Evolutionary conservation across 2,797 vertebrate species (phyloP).

Genomic region (Tokudaia muenninki): DNA sequence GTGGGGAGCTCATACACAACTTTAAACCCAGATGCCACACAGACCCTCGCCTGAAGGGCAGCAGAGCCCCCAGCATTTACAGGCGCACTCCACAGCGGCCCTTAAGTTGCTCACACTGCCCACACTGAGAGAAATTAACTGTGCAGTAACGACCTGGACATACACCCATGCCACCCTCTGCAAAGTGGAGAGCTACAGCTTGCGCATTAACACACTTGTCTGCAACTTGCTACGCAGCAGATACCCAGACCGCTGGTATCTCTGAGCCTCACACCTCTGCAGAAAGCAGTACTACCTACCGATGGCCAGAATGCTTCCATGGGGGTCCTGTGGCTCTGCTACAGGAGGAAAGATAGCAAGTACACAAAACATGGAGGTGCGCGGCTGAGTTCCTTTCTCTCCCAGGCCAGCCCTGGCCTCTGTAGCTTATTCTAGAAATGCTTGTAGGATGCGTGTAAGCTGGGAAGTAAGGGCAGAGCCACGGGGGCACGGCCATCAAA

Average conservation of each 20-base stretch:
- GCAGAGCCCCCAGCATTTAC: fast-evolving
- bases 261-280: not conserved
- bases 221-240: not conserved
- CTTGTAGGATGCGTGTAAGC: not conserved
- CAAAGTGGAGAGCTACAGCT: fast-evolving
- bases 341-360: not conserved
- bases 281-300: not conserved
- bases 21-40: not conserved
- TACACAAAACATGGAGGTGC: not conserved
- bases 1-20: not conserved
- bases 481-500: not conserved
- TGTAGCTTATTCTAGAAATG: not conserved
- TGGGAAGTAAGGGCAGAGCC: no score
- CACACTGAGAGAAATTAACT: not conserved
- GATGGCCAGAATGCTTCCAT: not conserved
- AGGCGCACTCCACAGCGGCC: not conserved
- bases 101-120: not conserved
- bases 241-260: not conserved
- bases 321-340: not conserved
- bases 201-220: fast-evolving
- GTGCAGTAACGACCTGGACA: fast-evolving
- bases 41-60: not conserved
- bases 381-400: not conserved
- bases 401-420: not conserved
- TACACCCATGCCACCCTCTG: fast-evolving